These are phyloP conservation scores for Microplitis mediator DNA, from an alignment of 1,140 invertebrate species.

Conservation along the genomic window DNA sequence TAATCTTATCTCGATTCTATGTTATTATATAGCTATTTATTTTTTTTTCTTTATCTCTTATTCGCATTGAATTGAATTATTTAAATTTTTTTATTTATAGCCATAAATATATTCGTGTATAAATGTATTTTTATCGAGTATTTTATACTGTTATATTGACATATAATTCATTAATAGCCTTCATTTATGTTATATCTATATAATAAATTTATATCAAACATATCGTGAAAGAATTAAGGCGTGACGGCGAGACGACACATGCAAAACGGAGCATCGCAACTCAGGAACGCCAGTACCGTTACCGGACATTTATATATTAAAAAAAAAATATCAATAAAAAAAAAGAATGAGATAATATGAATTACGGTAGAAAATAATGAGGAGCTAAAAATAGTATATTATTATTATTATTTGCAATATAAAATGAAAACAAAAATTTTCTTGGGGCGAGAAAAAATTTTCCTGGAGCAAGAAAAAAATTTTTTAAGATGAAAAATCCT, in stretches of 20 bases:
- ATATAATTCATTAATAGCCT: no score
- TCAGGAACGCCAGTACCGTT: constrained; percentile 26
- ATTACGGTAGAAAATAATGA: background rate
- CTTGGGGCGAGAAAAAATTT: no score
- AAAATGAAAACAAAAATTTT: no score
- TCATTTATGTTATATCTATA: no score
- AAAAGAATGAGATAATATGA: background rate
- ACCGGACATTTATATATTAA: background rate
- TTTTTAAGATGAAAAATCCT: no score
- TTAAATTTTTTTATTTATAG: no score
- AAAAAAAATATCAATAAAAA: background rate
- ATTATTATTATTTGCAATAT: background rate
- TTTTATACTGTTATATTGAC: background rate
- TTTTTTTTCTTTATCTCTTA: no score
- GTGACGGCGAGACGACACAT: constrained; percentile 28
- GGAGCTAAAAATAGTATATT: background rate
- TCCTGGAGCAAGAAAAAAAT: no score
- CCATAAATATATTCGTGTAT: no score
- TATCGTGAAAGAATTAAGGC: constrained; percentile 21
- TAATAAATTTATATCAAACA: background rate
- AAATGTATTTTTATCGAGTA: background rate
- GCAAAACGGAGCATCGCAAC: constrained; percentile 25
- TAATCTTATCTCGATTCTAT: no score
- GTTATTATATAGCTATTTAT: no score
- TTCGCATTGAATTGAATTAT: no score